phyloP scores from a whole-genome alignment of 2,797 vertebrate species.

The Myotis myotis region DNA sequence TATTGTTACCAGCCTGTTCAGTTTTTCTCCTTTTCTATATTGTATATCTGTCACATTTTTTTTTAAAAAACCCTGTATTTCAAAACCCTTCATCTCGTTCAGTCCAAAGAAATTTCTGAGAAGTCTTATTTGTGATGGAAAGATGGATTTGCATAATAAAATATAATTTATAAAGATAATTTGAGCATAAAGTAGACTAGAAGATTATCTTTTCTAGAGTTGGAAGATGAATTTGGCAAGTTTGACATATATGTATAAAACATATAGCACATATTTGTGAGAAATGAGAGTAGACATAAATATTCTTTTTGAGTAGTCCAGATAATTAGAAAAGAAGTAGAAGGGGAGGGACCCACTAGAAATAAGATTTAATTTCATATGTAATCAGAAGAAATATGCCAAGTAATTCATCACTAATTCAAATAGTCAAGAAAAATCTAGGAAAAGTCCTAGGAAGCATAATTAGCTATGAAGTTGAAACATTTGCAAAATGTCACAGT shows the following conservation, averaged over 20 bases:
- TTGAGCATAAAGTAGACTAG: neutral
- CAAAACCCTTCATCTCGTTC: slow-evolving; percentile 41
- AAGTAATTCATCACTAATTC: slow-evolving; percentile 69
- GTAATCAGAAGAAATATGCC: slow-evolving; percentile 66
- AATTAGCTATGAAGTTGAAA: slow-evolving; percentile 63
- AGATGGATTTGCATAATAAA: slow-evolving; percentile 42
- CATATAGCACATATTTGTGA: slow-evolving; percentile 32
- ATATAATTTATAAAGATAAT: slow-evolving; percentile 44
- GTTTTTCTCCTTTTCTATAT: slow-evolving; percentile 12
- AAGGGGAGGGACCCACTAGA: neutral
- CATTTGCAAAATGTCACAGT: slow-evolving; percentile 64
- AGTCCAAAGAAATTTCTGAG: slow-evolving; percentile 20
- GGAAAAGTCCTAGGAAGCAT: slow-evolving; percentile 51
- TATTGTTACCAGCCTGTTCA: slow-evolving; percentile 7
- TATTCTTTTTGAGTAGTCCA: slow-evolving; percentile 42
- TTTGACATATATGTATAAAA: slow-evolving; percentile 2
- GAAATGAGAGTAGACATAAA: slow-evolving; percentile 52
- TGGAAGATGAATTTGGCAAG: slow-evolving; percentile 25
- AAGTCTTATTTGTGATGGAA: slow-evolving; percentile 46
- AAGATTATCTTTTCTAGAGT: neutral
- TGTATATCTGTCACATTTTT: neutral
- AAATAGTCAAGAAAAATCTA: slow-evolving; percentile 62
- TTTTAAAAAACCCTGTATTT: neutral
- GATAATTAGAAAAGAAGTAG: slow-evolving; percentile 46
- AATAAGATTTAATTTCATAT: slow-evolving; percentile 60